phyloP scores from a whole-genome alignment of 2,113 vertebrate species.

The Agapornis roseicollis region DNA sequence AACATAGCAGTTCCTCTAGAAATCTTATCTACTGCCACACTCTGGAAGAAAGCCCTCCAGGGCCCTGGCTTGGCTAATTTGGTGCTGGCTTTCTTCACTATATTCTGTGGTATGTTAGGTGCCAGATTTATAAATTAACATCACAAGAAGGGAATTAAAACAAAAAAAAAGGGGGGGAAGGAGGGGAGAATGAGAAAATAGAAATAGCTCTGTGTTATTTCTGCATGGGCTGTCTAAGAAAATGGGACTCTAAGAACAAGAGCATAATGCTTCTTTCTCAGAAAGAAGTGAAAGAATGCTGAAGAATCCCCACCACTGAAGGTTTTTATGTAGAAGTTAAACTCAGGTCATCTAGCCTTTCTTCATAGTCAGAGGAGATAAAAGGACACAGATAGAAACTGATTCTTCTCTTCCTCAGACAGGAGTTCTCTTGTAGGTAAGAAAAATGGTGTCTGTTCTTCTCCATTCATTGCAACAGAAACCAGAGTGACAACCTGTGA shows the following conservation, averaged over 20 bases:
- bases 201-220: background rate
- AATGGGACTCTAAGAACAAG: background rate
- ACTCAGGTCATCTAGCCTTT: background rate
- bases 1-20: background rate
- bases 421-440: background rate
- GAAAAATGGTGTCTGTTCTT: background rate
- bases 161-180: too few species aligned
- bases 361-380: background rate
- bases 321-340: background rate
- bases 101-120: background rate
- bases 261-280: background rate
- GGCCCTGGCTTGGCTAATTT: background rate
- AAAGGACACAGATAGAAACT: background rate
- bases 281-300: background rate
- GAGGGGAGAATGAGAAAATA: background rate
- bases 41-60: background rate
- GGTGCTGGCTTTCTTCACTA: background rate
- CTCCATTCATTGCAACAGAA: background rate
- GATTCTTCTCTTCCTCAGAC: background rate
- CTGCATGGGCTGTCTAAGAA: background rate
- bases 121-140: background rate
- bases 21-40: background rate
- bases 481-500: background rate
- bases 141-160: background rate
- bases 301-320: background rate